Base-by-base conservation (phyloP, 1,140 invertebrate genomes). In the Drosophila suzukii region DNA sequence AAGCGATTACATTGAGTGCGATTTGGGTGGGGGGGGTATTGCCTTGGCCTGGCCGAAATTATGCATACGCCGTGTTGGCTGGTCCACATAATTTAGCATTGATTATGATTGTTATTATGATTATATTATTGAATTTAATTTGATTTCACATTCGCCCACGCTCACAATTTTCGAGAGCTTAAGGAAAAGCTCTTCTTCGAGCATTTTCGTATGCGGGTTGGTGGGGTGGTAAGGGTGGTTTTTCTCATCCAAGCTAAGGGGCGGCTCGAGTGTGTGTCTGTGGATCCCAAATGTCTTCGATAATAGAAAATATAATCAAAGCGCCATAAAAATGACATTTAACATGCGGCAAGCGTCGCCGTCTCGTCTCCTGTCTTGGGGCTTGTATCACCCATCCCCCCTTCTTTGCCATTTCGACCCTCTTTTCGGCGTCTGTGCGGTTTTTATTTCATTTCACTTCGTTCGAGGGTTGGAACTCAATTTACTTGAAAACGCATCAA, bases 301-400 rank as follows among this genome's bases (percentile, higher is more conserved):
- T 88, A 88, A 88, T 88, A 88, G 84, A 88, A 88, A 89, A 88
- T 89, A 89, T 88, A 88, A 88, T 88, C 84, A 88, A 88, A 88
- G 84, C 84, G 84, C 84, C 78, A 88, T 88, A 88, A 88, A 88
- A 88, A 88, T 88, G 84, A 88, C 84, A 88, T 88, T 88, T 88
- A 89, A 89, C 84, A 89, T 88, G 84, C 84, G 84, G 84, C 84
- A 60, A 71, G 83, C 83, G 83, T 88, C 79, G 82, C 75, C 75
- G 66, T 53, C 75, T 86, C 75, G 78, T 75, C 83, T 75, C 83
- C 47, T 38, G 30, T 61, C 67, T 51, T 59, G 47, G 72, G 43
- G 72, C 47, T 47, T 49, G 17, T 12, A 10, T n/a, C 34, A 32
- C 5, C 32, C 46, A 12, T 11, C 30, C 43, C 8, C 27, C 13